These are phyloP conservation scores for Valencia hispanica DNA, from an alignment of 2,797 vertebrate genomes.

Conservation along the genomic window DNA sequence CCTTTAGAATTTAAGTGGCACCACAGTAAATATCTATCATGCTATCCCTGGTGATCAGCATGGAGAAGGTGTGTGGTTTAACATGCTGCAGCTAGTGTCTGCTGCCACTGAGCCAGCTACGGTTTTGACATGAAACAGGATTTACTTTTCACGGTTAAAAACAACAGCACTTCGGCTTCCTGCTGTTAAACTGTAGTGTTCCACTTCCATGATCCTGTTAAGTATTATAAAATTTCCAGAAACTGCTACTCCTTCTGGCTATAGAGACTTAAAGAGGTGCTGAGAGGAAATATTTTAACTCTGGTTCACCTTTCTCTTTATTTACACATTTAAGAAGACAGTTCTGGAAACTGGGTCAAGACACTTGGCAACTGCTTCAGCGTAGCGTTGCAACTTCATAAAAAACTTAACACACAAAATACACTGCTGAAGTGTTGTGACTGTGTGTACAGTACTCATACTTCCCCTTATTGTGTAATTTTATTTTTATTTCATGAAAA, in stretches of 20 bases:
- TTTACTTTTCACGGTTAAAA: not conserved
- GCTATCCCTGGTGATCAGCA: not conserved
- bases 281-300: not conserved
- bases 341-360: constrained; percentile 2
- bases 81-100: not conserved
- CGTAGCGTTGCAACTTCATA: not conserved
- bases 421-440: not conserved
- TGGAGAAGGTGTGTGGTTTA: not conserved
- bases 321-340: not conserved
- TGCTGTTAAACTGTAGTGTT: not conserved
- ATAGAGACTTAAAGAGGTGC: not conserved
- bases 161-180: not conserved
- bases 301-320: not conserved
- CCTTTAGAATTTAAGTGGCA: no score
- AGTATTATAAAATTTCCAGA: not conserved
- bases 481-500: not conserved
- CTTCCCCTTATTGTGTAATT: not conserved
- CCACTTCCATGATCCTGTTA: constrained; percentile 1
- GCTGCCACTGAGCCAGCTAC: not conserved
- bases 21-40: not conserved
- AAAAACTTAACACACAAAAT: not conserved
- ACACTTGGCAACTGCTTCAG: not conserved
- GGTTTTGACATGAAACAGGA: not conserved
- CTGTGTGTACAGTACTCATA: not conserved
- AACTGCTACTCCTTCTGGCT: not conserved